Evolutionary conservation across 2,113 vertebrate species (phyloP).

Genomic region (Sorex fumeus): DNA sequence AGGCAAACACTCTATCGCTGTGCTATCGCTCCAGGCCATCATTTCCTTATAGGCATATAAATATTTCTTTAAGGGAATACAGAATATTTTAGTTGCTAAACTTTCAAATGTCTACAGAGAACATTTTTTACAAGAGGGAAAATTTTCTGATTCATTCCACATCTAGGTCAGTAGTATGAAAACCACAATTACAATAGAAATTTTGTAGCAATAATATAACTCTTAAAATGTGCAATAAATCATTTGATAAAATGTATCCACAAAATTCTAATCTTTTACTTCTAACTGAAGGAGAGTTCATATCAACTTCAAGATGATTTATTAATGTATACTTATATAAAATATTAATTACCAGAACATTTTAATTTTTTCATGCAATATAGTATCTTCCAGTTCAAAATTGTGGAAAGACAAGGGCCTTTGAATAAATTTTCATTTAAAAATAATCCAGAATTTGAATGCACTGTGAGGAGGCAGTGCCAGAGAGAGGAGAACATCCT

Average conservation of each 20-base stretch:
- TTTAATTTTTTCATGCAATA: not conserved
- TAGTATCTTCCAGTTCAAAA: not conserved
- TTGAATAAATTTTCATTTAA: conserved; percentile 29
- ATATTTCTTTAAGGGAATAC: no score
- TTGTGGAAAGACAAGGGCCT: not conserved
- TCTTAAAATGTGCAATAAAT: not conserved
- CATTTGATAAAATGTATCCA: conserved; percentile 41
- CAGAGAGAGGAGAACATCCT: no score
- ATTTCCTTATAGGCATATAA: no score
- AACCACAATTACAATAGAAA: no score
- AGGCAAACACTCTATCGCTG: no score
- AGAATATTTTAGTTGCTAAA: no score
- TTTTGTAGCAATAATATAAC: not conserved
- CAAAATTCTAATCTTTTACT: conserved; percentile 31
- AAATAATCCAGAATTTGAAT: not conserved
- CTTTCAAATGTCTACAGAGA: no score
- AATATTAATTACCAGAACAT: not conserved
- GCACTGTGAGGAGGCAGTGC: no score
- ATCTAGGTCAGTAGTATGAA: no score
- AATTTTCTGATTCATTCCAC: no score
- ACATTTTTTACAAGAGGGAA: no score
- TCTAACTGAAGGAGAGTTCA: not conserved
- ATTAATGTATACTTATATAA: not conserved
- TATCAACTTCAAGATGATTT: conserved; percentile 36
- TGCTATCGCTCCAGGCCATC: no score